Evolutionary conservation across 2,113 vertebrate genomes (phyloP), one percentile per base, ranked within the genome.

Genomic region (Aptenodytes forsteri): DNA sequence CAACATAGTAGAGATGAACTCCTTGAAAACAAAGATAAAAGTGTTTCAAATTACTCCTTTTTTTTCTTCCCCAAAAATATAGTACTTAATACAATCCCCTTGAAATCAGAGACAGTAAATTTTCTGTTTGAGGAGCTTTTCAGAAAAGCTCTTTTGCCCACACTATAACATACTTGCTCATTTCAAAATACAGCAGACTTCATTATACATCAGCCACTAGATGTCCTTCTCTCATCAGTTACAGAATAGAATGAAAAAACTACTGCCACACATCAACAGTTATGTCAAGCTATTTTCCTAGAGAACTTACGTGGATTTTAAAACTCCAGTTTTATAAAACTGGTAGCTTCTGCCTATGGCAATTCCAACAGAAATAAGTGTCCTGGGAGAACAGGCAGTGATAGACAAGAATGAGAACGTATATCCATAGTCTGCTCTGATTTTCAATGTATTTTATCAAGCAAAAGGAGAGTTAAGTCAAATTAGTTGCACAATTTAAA

Each of bases 1-100:
- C 99, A 86, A 99, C 99, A 26, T 99, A 99, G 98, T 99, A 99
- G 90, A 99, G 98, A 92, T 99, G 99, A 64, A 99, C 99, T 70
- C 99, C 99, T 99, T 97, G 55, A 83, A 94, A 50, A 98, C 40
- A 96, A 79, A 92, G 46, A 85, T 1, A 76, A 88, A 93, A 78
- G 59, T 3, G 13, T 66, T 83, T 47, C n/a, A 54, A 27, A n/a
- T 90, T 56, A 86, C 6, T 72, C 84, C 88, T 59, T 29, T 49
- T 49, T 15, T 4, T 4, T 4, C 22, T 42, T 42, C 30, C 11
- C 16, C 3, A 55, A 40, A 78, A 76, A 55, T 23, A 25, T 0
- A 27, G 44, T 58, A 52, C 10, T 82, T 44, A 13, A 25, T 36
- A 54, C 40, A 50, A 34, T 4, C 25, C 20, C 59, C 36, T 72